Base-by-base conservation (phyloP, 2,113 vertebrate species). In the Embiotoca jacksoni region DNA sequence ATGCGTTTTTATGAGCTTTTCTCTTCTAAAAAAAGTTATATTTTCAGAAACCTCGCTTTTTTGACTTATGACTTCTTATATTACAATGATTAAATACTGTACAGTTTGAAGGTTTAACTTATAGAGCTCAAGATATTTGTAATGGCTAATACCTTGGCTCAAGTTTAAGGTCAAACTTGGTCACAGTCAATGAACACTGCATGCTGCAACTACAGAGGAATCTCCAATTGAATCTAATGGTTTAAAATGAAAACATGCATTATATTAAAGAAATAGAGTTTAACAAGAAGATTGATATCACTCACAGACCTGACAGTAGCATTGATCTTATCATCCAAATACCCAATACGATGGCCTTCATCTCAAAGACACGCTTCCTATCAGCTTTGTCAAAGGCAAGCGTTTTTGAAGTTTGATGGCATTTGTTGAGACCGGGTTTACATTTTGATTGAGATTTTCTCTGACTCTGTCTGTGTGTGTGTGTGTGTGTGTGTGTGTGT, bases 1-100 rank as follows among this genome's bases (percentile, higher is more conserved):
- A 23, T 23, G 23, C 57, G 33, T 74, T 89, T 85, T 80, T 62
- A 53, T 36, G 23, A 35, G 53, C 30, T 0, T 46, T 75, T 75
- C 4, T 15, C 30, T 58, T 64, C 31, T 67, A 33, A 46, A 55
- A 75, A 67, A 44, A 0, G 31, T 49, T 32, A 47, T 69, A 72
- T 69, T 53, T 39, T 58, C 7, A 46, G n/a, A 72, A 37, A 55
- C 32, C 16, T 52, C 3, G 32, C 5, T 75, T 47, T 77, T 72
- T 74, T 58, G 31, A 67, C 32, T 53, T 56, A 32, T 61, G 30
- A 30, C 5, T 58, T 74, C 4, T 79, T 70, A 23, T 5, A n/a
- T 78, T 72, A 67, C 53, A 75, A 3, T 70, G n/a, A 23, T 52
- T 70, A 56, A 54, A 73, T 61, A 52, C 39, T 50, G 41, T 13